phyloP scores from a whole-genome alignment of 1,140 invertebrate species.

The Atta texana region DNA sequence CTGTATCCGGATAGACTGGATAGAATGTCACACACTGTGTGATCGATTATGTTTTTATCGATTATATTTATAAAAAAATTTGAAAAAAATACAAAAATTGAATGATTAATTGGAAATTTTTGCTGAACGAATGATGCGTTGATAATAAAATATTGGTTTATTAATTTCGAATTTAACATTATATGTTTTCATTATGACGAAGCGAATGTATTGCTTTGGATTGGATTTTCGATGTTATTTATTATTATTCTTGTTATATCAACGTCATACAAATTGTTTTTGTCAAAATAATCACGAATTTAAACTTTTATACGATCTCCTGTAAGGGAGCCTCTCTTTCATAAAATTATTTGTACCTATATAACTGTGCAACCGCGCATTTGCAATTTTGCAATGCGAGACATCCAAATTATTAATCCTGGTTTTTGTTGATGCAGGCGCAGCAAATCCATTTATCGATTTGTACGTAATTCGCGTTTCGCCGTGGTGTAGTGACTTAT shows the following conservation, averaged over 20 bases:
- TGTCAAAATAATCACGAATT: slow-evolving; percentile 43
- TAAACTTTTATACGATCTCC: slow-evolving; percentile 24
- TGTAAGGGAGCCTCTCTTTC: slow-evolving; percentile 10
- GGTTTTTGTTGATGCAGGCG: slow-evolving; percentile 25
- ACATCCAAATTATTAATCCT: slow-evolving; percentile 50
- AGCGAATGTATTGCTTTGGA: neutral
- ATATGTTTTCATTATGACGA: slow-evolving; percentile 40
- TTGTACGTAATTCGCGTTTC: slow-evolving; percentile 49
- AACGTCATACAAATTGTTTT: slow-evolving; percentile 38
- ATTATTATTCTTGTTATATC: slow-evolving; percentile 37
- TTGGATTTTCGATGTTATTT: slow-evolving; percentile 39
- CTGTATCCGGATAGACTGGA: neutral
- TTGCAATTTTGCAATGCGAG: slow-evolving; percentile 41
- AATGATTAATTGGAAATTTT: slow-evolving; percentile 13
- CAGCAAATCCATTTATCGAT: slow-evolving; percentile 52
- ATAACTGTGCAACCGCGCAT: slow-evolving; percentile 12
- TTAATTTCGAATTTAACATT: slow-evolving; percentile 29
- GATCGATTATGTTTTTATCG: neutral
- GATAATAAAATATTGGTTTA: slow-evolving; percentile 8
- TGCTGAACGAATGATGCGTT: neutral
- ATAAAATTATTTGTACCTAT: slow-evolving; percentile 39
- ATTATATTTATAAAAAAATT: slow-evolving; percentile 6
- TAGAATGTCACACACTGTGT: neutral
- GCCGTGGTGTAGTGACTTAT: slow-evolving; percentile 40
- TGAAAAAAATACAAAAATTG: neutral